Evolutionary conservation across 2,888 invertebrate species (phyloP), one percentile per base, ranked within the genome.

Genomic region (Brenthis daphne): DNA sequence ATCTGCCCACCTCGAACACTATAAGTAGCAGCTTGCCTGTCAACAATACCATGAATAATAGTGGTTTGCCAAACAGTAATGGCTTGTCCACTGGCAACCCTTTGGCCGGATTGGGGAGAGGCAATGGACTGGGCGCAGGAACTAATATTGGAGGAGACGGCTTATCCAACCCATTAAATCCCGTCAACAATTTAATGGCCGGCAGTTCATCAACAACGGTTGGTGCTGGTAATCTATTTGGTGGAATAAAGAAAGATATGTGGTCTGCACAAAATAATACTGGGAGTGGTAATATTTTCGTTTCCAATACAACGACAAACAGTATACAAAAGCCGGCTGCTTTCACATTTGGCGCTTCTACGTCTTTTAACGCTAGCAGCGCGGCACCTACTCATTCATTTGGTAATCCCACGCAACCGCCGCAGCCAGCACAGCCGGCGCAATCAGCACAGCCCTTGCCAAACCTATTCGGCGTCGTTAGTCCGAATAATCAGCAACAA

Each of bases 321-420:
- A 78, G 63, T 51, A 56, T 78, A 14, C 85, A 80, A 67, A 87
- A 86, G 57, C 80, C 86, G 3, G 72, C 80, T 0, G 60, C 84
- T 0, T 89, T 88, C 70, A 74, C 82, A 3, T 90, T 90, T 68
- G 87, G 87, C 5, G 64, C 80, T 6, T 71, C 81, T 3, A 79
- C 81, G 43, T 76, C 81, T 6, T 86, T 86, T 57, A 83, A 79
- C 56, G 57, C 80, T 3, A 75, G 70, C 60, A 73, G 65, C 14
- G 47, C 56, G 1, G 56, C 64, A n/a, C 33, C 66, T 57, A 13
- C 57, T 6, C 73, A 83, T 0, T 70, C 79, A 1, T 87, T 87
- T 64, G 85, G 85, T 0, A 68, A 29, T 14, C 66, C 71, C 2
- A 24, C 79, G n/a, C 76, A 29, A 77, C 69, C 64, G 76, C 57